phyloP scores from a whole-genome alignment of 2,888 invertebrate species.

The Nomada ruficornis region DNA sequence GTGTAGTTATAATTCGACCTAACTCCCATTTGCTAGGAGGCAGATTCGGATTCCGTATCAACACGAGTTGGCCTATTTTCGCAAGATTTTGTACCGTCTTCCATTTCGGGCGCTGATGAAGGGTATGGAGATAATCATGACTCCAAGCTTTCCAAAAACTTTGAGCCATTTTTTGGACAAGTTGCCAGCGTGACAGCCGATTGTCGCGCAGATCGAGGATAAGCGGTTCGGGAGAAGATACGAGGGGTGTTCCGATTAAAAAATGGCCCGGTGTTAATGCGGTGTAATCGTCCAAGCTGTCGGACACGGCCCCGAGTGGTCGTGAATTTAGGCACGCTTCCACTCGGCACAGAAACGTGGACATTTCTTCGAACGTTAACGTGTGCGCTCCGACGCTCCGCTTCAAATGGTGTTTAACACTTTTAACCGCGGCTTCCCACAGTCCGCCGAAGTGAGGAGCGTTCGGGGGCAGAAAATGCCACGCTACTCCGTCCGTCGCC shows the following conservation, averaged over 20 bases:
- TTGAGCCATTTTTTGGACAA: background rate
- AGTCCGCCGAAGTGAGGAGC: slow-evolving; percentile 18
- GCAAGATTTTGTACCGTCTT: background rate
- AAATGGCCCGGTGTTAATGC: slow-evolving; percentile 8
- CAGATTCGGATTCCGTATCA: background rate
- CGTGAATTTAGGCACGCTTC: slow-evolving; percentile 15
- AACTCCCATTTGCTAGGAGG: slow-evolving; percentile 7
- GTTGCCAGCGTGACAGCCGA: slow-evolving; percentile 5
- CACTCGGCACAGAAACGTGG: background rate
- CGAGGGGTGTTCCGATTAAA: slow-evolving; percentile 16
- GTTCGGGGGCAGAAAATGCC: slow-evolving; percentile 11
- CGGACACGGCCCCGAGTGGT: background rate
- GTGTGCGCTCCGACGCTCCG: background rate
- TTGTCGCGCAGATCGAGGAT: background rate
- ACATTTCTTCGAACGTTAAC: slow-evolving; percentile 3
- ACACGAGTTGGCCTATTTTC: slow-evolving; percentile 1
- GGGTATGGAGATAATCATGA: background rate
- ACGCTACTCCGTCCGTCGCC: background rate
- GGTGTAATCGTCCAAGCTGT: background rate
- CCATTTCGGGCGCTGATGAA: slow-evolving; percentile 18
- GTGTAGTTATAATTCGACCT: background rate
- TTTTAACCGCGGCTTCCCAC: background rate
- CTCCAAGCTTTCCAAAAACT: slow-evolving; percentile 8
- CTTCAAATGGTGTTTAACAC: background rate
- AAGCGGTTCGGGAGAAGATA: background rate